Percentiles rank a stretch among this genome's conserved stretches.
Evolutionary conservation across 2,888 invertebrate genomes (phyloP).

Genomic region (Cylindroiulus punctatus): DNA sequence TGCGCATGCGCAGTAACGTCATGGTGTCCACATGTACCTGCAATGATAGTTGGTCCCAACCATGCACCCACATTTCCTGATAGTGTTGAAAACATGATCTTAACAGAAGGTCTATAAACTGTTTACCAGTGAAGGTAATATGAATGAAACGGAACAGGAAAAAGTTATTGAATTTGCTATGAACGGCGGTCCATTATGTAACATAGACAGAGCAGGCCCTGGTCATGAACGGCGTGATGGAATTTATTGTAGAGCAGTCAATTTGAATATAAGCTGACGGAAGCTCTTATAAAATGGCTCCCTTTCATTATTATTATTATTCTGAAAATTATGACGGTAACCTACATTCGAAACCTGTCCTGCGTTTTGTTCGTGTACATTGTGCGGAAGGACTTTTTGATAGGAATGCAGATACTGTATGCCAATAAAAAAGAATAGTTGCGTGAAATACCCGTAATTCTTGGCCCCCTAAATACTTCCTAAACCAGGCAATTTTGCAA

Average conservation of each 20-base stretch:
- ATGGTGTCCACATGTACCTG: no score
- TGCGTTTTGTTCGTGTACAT: not conserved
- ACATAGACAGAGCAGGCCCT: not conserved
- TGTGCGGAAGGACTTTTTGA: conserved; percentile 17
- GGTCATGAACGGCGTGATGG: not conserved
- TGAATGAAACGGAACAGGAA: conserved; percentile 38
- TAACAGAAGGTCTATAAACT: not conserved
- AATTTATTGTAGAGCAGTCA: conserved; percentile 27
- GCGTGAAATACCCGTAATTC: not conserved
- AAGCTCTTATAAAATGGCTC: not conserved
- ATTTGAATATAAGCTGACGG: conserved; percentile 21
- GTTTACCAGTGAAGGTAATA: conserved; percentile 2
- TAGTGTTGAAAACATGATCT: not conserved
- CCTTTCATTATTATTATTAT: conserved; percentile 29
- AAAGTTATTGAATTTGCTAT: conserved; percentile 1
- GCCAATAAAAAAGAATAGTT: not conserved
- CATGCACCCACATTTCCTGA: not conserved
- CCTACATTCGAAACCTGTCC: conserved; percentile 24
- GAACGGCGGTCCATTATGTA: conserved; percentile 11
- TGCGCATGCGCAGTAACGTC: no score
- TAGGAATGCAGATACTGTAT: not conserved
- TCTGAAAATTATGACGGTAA: conserved; percentile 28
- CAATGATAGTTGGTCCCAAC: not conserved
- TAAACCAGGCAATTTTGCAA: not conserved
- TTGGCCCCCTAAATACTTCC: not conserved